phyloP scores from a whole-genome alignment of 1,140 invertebrate genomes.

The Ectropis grisescens region DNA sequence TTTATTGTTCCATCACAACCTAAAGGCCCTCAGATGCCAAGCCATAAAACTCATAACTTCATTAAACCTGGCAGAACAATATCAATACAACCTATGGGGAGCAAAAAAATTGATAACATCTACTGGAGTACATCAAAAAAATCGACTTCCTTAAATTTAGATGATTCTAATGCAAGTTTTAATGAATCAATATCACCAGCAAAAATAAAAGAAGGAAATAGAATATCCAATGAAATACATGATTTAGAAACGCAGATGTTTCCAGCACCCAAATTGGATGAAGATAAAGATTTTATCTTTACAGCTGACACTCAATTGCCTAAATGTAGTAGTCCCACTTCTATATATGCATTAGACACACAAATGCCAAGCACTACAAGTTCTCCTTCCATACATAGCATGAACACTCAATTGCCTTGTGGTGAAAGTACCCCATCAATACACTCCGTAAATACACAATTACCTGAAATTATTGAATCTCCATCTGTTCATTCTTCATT shows the following conservation, averaged over 20 bases:
- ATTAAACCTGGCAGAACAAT: conserved; percentile 31
- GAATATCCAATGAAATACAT: conserved; percentile 29
- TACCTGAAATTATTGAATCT: background rate
- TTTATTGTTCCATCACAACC: conserved; percentile 36
- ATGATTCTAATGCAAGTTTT: conserved; percentile 20
- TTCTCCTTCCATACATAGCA: conserved; percentile 8
- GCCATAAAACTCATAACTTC: conserved; percentile 22
- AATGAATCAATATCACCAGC: conserved; percentile 13
- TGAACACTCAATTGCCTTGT: conserved; percentile 22
- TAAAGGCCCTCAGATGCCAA: conserved; percentile 17
- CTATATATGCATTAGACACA: conserved; percentile 15
- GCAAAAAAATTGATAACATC: conserved; percentile 37
- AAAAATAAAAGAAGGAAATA: too few relatives aligned
- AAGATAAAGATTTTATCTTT: too few relatives aligned
- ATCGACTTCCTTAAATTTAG: conserved; percentile 33
- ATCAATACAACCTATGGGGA: conserved; percentile 28
- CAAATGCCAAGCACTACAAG: conserved; percentile 7
- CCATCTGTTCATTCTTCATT: conserved; percentile 23
- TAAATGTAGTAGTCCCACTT: too few relatives aligned
- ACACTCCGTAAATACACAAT: background rate
- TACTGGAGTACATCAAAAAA: conserved; percentile 39
- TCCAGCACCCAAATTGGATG: conserved; percentile 2
- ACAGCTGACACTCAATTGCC: background rate
- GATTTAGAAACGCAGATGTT: conserved; percentile 30
- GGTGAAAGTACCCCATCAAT: background rate